Conservation (phyloP, 2,113 vertebrate genomes). For the Corythaixoides concolor region DNA sequence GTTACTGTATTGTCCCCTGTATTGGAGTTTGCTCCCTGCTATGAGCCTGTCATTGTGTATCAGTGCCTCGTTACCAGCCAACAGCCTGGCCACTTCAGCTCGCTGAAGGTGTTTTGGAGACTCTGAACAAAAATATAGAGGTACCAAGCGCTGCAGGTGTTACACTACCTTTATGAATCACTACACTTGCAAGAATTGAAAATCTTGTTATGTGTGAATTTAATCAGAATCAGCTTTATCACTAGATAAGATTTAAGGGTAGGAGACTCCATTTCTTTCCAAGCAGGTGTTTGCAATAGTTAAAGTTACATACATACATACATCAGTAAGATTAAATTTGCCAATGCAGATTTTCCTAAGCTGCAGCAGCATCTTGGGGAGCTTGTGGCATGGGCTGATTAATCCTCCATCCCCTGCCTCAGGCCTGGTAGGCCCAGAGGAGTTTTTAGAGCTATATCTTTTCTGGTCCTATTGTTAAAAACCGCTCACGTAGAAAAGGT, state of each 20-base stretch:
- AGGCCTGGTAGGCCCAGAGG: neutral
- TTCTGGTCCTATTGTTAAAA: neutral
- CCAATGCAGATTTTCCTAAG: neutral
- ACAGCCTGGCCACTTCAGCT: neutral
- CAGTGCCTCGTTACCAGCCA: neutral
- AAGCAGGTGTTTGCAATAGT: neutral
- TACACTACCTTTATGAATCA: neutral
- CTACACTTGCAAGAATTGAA: neutral
- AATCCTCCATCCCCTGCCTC: neutral
- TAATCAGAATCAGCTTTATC: slow-evolving; percentile 20
- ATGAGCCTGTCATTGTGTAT: neutral
- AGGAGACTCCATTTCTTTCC: neutral
- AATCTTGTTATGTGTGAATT: neutral
- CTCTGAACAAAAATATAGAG: neutral
- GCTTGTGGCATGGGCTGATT: neutral
- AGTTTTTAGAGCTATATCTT: neutral
- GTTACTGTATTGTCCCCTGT: neutral
- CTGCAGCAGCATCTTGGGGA: neutral
- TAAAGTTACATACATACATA: neutral
- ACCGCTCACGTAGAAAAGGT: neutral
- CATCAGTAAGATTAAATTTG: neutral
- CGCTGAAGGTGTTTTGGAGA: neutral
- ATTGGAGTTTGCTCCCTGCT: neutral
- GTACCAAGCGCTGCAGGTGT: neutral
- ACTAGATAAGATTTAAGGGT: neutral